Percentiles rank a stretch among this genome's conserved stretches.
These are phyloP conservation scores for Sinonovacula constricta DNA, from an alignment of 1,140 invertebrate genomes.

Conservation along the genomic window DNA sequence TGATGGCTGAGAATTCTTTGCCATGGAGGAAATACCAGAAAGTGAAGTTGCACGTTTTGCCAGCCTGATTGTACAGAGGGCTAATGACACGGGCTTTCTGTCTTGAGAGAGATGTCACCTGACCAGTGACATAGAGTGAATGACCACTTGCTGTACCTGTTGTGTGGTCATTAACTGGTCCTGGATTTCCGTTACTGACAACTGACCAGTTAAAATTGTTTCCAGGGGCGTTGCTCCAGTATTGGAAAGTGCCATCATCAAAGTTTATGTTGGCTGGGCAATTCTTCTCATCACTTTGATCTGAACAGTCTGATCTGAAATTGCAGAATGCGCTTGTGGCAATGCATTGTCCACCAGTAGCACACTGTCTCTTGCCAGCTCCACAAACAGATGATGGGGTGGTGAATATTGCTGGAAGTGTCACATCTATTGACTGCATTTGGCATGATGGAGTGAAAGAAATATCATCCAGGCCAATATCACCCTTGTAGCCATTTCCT, in stretches of 20 bases:
- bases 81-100: slow-evolving; percentile 59
- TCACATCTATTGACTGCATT: slow-evolving; percentile 43
- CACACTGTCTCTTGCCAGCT: slow-evolving; percentile 66
- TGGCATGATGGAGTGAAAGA: slow-evolving; percentile 73
- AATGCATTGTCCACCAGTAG: slow-evolving; percentile 64
- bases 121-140: slow-evolving; percentile 56
- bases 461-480: slow-evolving; percentile 77
- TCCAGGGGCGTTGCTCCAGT: slow-evolving; percentile 59
- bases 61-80: slow-evolving; percentile 66
- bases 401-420: slow-evolving; percentile 58
- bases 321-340: slow-evolving; percentile 81
- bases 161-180: slow-evolving; percentile 67
- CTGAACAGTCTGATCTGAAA: slow-evolving; percentile 83
- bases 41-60: slow-evolving; percentile 64
- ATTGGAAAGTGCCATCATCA: slow-evolving; percentile 63
- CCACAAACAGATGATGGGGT: slow-evolving; percentile 62
- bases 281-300: slow-evolving; percentile 70
- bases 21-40: slow-evolving; percentile 72
- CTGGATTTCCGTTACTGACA: slow-evolving; percentile 54
- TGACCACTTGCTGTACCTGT: slow-evolving; percentile 58
- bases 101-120: slow-evolving; percentile 7
- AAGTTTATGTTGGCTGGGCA: slow-evolving; percentile 66
- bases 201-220: slow-evolving; percentile 63
- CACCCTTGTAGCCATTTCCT: slow-evolving; percentile 64
- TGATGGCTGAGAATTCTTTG: slow-evolving; percentile 50